Evolutionary conservation across 2,888 invertebrate species (phyloP), one percentile per base, ranked within the genome.

Genomic region (Zhuqinia jingwanae): DNA sequence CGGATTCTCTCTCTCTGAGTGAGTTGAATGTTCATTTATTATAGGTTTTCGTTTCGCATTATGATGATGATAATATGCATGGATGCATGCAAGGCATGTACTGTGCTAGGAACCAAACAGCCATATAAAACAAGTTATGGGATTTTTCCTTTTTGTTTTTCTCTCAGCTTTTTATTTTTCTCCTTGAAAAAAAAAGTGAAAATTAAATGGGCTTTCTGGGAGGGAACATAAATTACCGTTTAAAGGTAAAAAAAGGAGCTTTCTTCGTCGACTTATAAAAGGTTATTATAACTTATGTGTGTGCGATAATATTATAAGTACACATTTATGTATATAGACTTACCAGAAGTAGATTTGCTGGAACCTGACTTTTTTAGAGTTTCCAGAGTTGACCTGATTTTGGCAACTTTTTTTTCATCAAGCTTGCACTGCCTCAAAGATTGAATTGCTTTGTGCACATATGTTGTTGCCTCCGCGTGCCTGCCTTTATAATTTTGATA

Each of bases 361-460:
- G 47, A 22, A 45, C 20, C 36, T 45, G 42, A 56, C 82, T 88
- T 88, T 60, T 85, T 47, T n/a, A 90, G 86, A 56, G 68, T 85
- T 77, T 90, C 89, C 42, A 90, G 87, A 17, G 85, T 75, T 60
- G 81, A 79, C 80, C 88, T 90, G 13, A 68, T 88, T 87, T 89
- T 89, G 8, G 56, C 75, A 25, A 82, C 65, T 87, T 89, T 90
- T 22, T 56, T 75, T 42, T 86, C 88, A 87, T 90, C 90, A 58
- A 88, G 70, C 17, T 79, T 70, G 5, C 83, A 78, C 20, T 88
- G 60, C 70, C 82, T 70, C 15, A 90, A 79, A n/a, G 88, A 79
- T 20, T 89, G 75, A 17, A 90, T 78, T 50, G 89, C 90, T 65
- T 76, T 77, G 50, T 89, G 87, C 42, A 90, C 87, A 22, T 86